phyloP scores from a whole-genome alignment of 2,113 vertebrate genomes.

The Lichenostomus cassidix region DNA sequence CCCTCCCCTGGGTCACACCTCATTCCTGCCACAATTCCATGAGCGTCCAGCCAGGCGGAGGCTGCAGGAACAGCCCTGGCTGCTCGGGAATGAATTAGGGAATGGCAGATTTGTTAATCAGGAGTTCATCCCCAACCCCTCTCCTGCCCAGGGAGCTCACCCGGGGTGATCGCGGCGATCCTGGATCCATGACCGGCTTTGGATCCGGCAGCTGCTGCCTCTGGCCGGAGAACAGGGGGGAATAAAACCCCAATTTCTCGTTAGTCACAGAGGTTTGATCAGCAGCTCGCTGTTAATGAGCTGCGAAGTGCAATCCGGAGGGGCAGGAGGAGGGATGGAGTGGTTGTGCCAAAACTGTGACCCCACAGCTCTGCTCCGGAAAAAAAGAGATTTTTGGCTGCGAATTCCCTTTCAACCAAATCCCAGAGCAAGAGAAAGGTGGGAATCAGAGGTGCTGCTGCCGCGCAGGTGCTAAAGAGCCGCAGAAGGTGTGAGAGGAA shows the following conservation, averaged over 20 bases:
- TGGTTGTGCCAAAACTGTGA: too few species aligned
- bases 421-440: too few species aligned
- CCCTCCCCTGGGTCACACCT: neutral
- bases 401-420: neutral
- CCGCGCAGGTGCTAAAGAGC: neutral
- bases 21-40: neutral
- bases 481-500: neutral
- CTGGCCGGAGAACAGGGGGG: neutral
- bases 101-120: neutral
- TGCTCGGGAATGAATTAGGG: neutral
- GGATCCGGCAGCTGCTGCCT: neutral
- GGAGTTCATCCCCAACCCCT: neutral
- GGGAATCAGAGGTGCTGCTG: neutral
- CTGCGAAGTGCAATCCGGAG: neutral
- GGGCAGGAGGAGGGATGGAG: neutral
- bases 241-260: neutral
- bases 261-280: conserved; percentile 4
- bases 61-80: neutral
- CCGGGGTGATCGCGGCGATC: neutral
- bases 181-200: neutral
- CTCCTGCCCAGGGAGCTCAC: neutral
- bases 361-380: neutral
- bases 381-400: neutral
- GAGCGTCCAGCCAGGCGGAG: too few species aligned
- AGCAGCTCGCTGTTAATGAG: neutral